A percentile compares a stretch with the other conserved stretches of the same genome.
These are phyloP conservation scores for Arge pagana DNA, from an alignment of 2,888 invertebrate species.

Conservation along the genomic window DNA sequence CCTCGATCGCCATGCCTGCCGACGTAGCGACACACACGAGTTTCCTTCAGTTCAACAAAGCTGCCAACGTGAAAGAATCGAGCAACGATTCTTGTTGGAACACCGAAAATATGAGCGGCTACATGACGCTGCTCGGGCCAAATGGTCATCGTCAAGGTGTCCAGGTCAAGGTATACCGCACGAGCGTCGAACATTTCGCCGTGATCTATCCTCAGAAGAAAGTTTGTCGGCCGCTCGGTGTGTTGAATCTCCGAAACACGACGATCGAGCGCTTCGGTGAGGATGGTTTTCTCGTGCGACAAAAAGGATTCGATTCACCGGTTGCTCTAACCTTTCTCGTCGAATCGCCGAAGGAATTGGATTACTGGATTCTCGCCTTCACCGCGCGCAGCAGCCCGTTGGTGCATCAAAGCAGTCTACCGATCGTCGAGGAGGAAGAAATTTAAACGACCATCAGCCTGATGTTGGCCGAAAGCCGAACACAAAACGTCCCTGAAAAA, in stretches of 20 bases:
- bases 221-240: conserved; percentile 66
- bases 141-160: conserved; percentile 66
- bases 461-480: conserved; percentile 35
- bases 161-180: conserved; percentile 68
- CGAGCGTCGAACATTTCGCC: conserved; percentile 69
- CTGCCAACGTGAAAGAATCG: conserved; percentile 43
- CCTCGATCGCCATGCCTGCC: conserved; percentile 51
- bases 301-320: conserved; percentile 68
- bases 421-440: conserved; percentile 67
- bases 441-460: conserved; percentile 50
- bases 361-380: conserved; percentile 67
- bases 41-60: conserved; percentile 47
- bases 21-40: conserved; percentile 55
- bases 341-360: conserved; percentile 64
- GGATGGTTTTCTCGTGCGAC: conserved; percentile 64
- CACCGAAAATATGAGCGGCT: conserved; percentile 68
- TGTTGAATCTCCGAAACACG: conserved; percentile 67
- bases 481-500: too few species aligned
- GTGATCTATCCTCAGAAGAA: conserved; percentile 70
- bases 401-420: conserved; percentile 63
- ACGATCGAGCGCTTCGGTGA: conserved; percentile 62
- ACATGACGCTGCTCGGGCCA: conserved; percentile 64
- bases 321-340: conserved; percentile 64
- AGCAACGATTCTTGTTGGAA: conserved; percentile 59
- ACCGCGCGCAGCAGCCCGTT: conserved; percentile 60